Evolutionary conservation across 2,888 invertebrate species (phyloP), one percentile per base, ranked within the genome.

Genomic region (Limnephilus lunatus): DNA sequence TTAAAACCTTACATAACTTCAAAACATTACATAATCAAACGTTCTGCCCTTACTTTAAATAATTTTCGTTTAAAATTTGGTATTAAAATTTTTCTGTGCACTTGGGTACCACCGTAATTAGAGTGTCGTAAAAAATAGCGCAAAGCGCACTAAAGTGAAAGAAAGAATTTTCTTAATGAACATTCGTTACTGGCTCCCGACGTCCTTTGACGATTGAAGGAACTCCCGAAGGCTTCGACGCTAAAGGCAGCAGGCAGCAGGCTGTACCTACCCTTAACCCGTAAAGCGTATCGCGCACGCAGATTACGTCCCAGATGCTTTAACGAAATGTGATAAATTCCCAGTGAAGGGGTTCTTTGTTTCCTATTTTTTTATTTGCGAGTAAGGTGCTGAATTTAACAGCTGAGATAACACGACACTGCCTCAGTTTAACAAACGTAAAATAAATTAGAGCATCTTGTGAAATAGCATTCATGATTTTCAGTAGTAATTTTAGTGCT

Each of bases 321-420:
- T n/a, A 53, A 53, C 53, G 35, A 90, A 85, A 81, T 85, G n/a
- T 81, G 80, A 89, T 89, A 89, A 81, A 89, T 89, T 89, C 14
- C 32, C 32, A 48, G 90, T 90, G 86, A 85, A 82, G 31, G 90
- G 82, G 85, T 83, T 87, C 32, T 44, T 9, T 80, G 53, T 90
- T 39, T 81, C 85, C 82, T 90, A 87, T 92, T 92, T 68, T n/a
- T 92, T 90, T 87, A 92, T 39, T 82, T 85, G 81, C 48, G 31
- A 81, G 83, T 48, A 68, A 39, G 48, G 86, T 53, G 19, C 89
- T 25, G 89, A 81, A 81, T 31, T 91, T 92, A 90, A 90, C 90
- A 92, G 92, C 85, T 90, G 92, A 92, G 89, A 86, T 85, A 92
- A 90, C 89, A 90, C 90, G 90, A 31, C 32, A 19, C 2, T 14